Percentiles rank a stretch among this genome's conserved stretches.
These are phyloP conservation scores for Hippasteria phrygiana DNA, from an alignment of 53 echinoderm and acorn worm genomes.

Conservation along the genomic window DNA sequence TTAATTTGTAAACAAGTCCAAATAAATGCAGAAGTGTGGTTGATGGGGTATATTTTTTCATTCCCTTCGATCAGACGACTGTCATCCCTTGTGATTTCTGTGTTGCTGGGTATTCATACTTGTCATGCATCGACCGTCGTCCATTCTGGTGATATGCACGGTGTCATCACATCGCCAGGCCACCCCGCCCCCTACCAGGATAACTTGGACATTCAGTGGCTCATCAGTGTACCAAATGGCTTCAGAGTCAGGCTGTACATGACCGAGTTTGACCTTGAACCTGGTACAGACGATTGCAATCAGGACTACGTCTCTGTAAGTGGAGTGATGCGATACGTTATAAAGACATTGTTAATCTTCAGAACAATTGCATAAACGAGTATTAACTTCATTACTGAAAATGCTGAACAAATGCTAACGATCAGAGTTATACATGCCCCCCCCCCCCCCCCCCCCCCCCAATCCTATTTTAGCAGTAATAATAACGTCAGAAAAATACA, in stretches of 20 bases:
- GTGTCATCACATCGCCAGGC: constrained; percentile 45
- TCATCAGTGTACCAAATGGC: constrained; percentile 52
- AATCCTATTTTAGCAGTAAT: too few relatives aligned
- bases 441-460: too few relatives aligned
- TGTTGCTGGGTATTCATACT: background rate
- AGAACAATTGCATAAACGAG: too few relatives aligned
- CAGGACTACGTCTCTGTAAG: constrained; percentile 67
- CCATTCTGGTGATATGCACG: constrained; percentile 14
- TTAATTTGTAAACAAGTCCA: too few relatives aligned
- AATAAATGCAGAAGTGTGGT: too few relatives aligned
- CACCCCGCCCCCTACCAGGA: constrained; percentile 45
- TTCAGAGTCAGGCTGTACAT: constrained; percentile 39
- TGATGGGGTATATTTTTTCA: too few relatives aligned
- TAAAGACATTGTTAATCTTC: too few relatives aligned
- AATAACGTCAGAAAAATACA: too few relatives aligned
- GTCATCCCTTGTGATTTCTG: background rate
- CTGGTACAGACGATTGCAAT: constrained; percentile 29
- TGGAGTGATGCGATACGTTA: too few relatives aligned
- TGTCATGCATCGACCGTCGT: background rate
- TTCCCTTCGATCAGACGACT: background rate
- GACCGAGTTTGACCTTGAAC: constrained; percentile 68
- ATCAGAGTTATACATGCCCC: too few relatives aligned
- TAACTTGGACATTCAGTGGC: constrained; percentile 49
- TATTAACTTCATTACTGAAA: too few relatives aligned
- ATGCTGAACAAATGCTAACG: too few relatives aligned